Base-by-base conservation (phyloP, 2,113 vertebrate species). In the Crotalus viridis region DNA sequence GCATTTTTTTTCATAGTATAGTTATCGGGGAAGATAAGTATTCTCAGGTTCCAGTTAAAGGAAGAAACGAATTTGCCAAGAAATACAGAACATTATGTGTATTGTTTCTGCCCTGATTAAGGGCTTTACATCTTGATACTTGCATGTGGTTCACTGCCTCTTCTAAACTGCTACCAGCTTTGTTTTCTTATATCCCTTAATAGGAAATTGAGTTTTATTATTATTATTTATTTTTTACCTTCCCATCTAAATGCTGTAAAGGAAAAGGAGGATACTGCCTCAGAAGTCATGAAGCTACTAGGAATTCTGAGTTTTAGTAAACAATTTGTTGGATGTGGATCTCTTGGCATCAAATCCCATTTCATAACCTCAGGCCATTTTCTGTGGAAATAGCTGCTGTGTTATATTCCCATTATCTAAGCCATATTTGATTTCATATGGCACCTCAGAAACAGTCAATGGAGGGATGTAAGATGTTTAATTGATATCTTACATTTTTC, bases 1-100 rank as follows among this genome's bases (percentile, higher is more conserved):
- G 94, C 24, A 88, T 92, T 91, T 94, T 61, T 74, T 89, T 87
- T 87, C 81, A 85, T 33, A 56, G 0, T 2, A 85, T 69, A 90
- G 87, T 85, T 91, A 90, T 5, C 13, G 9, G 0, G 21, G 22
- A 93, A 93, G 87, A 43, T 43, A 6, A 17, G 48, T 85, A 61
- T 91, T 92, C 28, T 21, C 85, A 89, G 64, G 21, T 5, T 43
- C 69, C 89, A 5, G 52, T 87, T 43, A 6, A 90, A 93, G 89
- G 87, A 88, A 43, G n/a, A 28, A 69, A 8, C 89, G 87, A 10
- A 81, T 69, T n/a, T 85, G 74, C 54, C 51, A 55, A 90, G n/a
- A n/a, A 86, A 90, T 54, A 92, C 92, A 69, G 89, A 94, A 39
- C 57, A 26, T 43, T 61, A 8, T 12, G 5, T 43, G 5, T 9